Evolutionary conservation across 2,888 invertebrate species (phyloP), one percentile per base, ranked within the genome.

Genomic region (Drosophila peninsularis): DNA sequence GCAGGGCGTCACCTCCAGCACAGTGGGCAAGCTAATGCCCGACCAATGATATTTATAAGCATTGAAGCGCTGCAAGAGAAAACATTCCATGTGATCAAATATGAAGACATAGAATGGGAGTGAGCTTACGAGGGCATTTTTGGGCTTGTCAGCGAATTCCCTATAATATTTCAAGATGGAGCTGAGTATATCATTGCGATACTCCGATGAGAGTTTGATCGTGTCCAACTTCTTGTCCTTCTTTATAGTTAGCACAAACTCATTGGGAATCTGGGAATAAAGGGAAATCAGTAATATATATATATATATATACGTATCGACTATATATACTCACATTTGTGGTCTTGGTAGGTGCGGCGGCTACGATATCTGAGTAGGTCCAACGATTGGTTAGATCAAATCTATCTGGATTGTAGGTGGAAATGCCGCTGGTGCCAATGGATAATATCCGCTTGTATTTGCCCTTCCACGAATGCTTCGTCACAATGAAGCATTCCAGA

Each of bases 401-500:
- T 79, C 94, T 96, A 72, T 94, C 94, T n/a, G 97, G 99, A 93
- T 99, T 99, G 93, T 99, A 99, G 1, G 99, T 99, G 50, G 99
- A 98, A 84, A 99, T 97, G 36, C 98, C 99, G 91, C 96, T 95
- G 42, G 98, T 97, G 60, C 99, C 99, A 90, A 99, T 96, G 10
- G 99, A 98, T 92, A 99, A 97, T 89, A 99, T 97, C 85, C 99
- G 94, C 93, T 98, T 98, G 93, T 99, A 99, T 96, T 97, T 99
- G 92, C 99, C 99, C 93, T 98, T 99, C 99, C 99, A 99, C 30
- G 97, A 98, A 93, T 98, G 98, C 93, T 99, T 99, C 37, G 97
- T 98, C 91, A 99, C 98, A 91, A 98, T 95, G 93, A 98, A 99
- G 91, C 99, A 98, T 80, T 98, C 97, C 92, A 98, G 95, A 95